These are phyloP conservation scores for Minunthozetes semirufus DNA, from an alignment of 2,888 invertebrate species.

Conservation along the genomic window DNA sequence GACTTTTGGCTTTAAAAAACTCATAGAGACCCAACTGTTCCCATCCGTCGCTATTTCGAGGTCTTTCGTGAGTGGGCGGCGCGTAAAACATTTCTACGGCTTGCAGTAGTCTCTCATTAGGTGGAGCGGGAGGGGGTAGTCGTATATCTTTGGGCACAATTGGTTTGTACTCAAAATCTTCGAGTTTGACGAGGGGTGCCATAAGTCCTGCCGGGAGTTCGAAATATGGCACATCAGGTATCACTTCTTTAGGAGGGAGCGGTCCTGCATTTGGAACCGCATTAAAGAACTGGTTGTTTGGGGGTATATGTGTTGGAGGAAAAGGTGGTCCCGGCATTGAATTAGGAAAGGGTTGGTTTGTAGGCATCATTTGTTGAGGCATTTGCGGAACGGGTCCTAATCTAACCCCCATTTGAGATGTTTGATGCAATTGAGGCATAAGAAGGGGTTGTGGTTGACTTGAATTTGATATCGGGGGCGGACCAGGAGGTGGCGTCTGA, in stretches of 20 bases:
- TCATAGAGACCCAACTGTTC: constrained; percentile 95
- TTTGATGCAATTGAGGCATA: constrained; percentile 11
- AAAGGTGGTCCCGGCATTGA: constrained; percentile 28
- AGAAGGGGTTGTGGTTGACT: constrained; percentile 30
- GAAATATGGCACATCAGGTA: constrained; percentile 58
- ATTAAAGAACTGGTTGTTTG: constrained; percentile 33
- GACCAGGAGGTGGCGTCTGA: constrained; percentile 43
- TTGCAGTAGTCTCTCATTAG: constrained; percentile 80
- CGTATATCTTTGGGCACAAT: constrained; percentile 83
- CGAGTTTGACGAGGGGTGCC: constrained; percentile 78
- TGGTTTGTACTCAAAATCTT: constrained; percentile 54
- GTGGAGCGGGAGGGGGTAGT: constrained; percentile 89
- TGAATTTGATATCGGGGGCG: constrained; percentile 19
- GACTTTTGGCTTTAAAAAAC: constrained; percentile 92
- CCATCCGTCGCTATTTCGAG: constrained; percentile 93
- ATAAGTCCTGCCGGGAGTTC: constrained; percentile 95
- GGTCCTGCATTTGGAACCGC: constrained; percentile 21
- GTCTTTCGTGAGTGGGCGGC: constrained; percentile 86
- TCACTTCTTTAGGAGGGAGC: constrained; percentile 29
- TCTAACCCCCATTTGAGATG: not conserved
- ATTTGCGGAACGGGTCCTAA: constrained; percentile 8
- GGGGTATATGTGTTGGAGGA: constrained; percentile 11
- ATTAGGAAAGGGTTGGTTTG: not conserved
- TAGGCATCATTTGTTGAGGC: not conserved
- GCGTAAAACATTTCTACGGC: constrained; percentile 96